These are phyloP conservation scores for Nyctalus aviator DNA, from an alignment of 2,797 vertebrate genomes.

Conservation along the genomic window DNA sequence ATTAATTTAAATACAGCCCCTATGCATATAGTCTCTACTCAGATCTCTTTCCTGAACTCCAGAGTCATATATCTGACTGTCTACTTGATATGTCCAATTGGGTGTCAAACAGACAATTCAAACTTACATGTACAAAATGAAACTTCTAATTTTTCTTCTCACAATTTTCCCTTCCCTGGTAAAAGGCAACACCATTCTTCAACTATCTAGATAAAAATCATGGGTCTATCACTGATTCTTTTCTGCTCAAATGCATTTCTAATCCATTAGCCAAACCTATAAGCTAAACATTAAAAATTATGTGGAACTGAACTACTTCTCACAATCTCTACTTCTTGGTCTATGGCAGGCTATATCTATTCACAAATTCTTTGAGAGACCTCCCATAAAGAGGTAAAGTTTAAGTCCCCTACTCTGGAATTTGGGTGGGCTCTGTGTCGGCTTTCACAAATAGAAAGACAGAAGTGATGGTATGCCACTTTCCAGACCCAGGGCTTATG, in stretches of 20 bases:
- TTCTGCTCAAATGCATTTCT: neutral
- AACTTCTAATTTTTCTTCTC: neutral
- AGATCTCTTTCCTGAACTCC: neutral
- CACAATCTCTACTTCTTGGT: neutral
- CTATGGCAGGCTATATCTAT: neutral
- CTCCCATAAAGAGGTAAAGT: neutral
- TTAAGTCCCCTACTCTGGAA: neutral
- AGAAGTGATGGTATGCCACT: neutral
- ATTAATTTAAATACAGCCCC: conserved; percentile 46
- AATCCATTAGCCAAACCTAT: neutral
- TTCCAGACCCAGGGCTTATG: neutral
- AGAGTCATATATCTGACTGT: neutral
- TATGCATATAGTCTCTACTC: neutral
- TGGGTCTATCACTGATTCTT: neutral
- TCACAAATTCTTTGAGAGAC: neutral
- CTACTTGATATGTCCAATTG: neutral
- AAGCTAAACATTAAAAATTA: neutral
- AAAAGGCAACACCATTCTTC: neutral
- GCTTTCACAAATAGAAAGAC: neutral
- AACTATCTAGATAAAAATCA: neutral
- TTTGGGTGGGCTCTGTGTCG: neutral
- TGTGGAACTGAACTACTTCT: neutral
- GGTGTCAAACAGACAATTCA: neutral
- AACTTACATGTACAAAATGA: neutral
- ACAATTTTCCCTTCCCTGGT: neutral